Evolutionary conservation across 2,113 vertebrate genomes (phyloP).

Genomic region (Rhegmatorhina hoffmannsi): DNA sequence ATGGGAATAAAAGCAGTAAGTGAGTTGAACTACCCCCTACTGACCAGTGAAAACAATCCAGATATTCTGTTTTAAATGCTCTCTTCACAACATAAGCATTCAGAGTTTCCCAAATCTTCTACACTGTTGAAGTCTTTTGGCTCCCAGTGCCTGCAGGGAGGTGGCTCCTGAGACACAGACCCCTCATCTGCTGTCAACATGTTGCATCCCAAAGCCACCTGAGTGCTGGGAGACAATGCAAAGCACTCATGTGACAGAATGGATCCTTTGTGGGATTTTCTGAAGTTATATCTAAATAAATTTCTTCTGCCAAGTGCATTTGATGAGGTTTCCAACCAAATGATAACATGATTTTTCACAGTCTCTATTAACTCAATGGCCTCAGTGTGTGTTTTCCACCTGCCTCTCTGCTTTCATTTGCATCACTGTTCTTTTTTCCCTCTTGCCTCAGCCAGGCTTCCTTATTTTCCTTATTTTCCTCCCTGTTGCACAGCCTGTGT

Average conservation of each 20-base stretch:
- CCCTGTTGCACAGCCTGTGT: background rate
- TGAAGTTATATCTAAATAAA: conserved; percentile 9
- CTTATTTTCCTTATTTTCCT: background rate
- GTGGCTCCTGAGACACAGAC: background rate
- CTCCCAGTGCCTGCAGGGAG: background rate
- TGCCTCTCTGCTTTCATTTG: background rate
- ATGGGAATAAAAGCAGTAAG: conserved; percentile 18
- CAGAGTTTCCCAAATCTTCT: background rate
- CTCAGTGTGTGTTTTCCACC: background rate
- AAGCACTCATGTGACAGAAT: background rate
- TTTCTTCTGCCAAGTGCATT: background rate
- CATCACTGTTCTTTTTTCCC: background rate
- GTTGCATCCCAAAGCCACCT: conserved; percentile 5
- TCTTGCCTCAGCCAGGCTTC: background rate
- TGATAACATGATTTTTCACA: background rate
- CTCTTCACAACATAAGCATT: background rate
- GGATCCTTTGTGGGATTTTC: background rate
- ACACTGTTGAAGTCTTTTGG: background rate
- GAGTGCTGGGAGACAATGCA: background rate
- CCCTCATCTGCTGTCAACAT: background rate
- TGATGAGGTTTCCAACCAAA: background rate
- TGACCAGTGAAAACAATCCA: background rate
- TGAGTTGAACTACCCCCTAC: background rate
- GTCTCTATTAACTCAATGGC: background rate
- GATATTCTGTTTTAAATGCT: background rate